phyloP scores from a whole-genome alignment of 2,797 vertebrate species.

The Pampus argenteus region DNA sequence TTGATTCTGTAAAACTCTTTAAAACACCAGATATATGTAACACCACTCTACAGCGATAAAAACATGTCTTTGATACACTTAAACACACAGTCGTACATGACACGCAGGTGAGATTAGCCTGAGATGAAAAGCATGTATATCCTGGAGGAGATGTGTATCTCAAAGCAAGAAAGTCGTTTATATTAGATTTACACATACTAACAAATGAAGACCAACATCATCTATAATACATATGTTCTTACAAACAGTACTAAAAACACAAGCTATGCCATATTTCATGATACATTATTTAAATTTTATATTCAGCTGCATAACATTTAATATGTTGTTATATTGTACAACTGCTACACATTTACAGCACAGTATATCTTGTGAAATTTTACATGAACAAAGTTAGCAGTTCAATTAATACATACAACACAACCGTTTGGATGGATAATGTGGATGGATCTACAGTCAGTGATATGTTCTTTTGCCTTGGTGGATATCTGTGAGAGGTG shows the following conservation, averaged over 20 bases:
- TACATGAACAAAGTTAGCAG: background rate
- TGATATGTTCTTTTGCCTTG: background rate
- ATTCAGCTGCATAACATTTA: background rate
- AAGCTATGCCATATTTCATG: background rate
- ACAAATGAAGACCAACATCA: background rate
- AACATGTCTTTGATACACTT: constrained; percentile 37
- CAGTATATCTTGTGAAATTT: background rate
- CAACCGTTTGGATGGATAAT: background rate
- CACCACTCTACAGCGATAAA: constrained; percentile 39
- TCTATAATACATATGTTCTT: background rate
- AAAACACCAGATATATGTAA: constrained; percentile 49
- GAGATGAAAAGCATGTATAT: background rate
- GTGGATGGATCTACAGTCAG: background rate
- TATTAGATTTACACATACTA: background rate
- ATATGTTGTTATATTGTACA: no score
- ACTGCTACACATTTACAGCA: background rate
- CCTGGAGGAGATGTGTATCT: background rate
- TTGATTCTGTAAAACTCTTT: constrained; percentile 43
- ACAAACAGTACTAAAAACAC: background rate
- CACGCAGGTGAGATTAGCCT: constrained; percentile 13
- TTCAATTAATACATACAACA: background rate
- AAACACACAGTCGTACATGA: constrained; percentile 38
- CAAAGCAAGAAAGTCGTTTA: background rate
- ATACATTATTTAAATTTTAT: background rate
- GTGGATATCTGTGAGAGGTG: background rate